These are phyloP conservation scores for Macrobrachium rosenbergii DNA, from an alignment of 1,140 invertebrate genomes.

Conservation along the genomic window DNA sequence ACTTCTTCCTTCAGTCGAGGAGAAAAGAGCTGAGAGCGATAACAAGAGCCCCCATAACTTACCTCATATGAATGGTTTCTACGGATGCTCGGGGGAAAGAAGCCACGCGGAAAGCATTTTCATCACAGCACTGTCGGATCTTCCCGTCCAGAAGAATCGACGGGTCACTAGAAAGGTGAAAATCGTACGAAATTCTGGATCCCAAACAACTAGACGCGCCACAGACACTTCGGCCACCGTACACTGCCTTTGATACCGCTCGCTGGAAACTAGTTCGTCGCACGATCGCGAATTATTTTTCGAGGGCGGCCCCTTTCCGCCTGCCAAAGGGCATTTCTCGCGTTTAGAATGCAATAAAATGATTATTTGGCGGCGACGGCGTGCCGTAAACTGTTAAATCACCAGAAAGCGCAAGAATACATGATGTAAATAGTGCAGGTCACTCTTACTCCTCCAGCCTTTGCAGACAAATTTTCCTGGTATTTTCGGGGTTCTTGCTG, in stretches of 20 bases:
- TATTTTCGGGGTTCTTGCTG: no score
- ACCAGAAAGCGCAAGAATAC: constrained; percentile 59
- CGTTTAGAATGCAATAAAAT: not conserved
- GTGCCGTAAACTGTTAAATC: not conserved
- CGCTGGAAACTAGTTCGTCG: constrained; percentile 39
- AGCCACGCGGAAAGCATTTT: constrained; percentile 40
- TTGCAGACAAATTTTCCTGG: constrained; percentile 41
- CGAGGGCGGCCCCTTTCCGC: not conserved
- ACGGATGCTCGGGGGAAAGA: constrained; percentile 40
- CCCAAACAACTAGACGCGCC: constrained; percentile 61
- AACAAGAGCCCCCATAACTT: constrained; percentile 46
- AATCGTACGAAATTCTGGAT: constrained; percentile 37
- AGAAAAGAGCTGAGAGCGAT: constrained; percentile 37
- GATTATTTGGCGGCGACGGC: not conserved
- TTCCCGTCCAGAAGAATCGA: constrained; percentile 12
- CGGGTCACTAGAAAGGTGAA: constrained; percentile 34
- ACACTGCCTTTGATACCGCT: constrained; percentile 49
- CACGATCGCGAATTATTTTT: not conserved
- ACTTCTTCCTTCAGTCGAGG: constrained; percentile 39
- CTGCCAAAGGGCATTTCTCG: not conserved
- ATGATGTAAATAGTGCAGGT: constrained; percentile 63
- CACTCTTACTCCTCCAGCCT: constrained; percentile 45
- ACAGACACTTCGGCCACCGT: constrained; percentile 46
- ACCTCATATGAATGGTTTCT: constrained; percentile 48
- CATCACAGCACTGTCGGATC: constrained; percentile 31